These are phyloP conservation scores for Anoplius nigerrimus DNA, from an alignment of 2,888 invertebrate genomes.

Conservation along the genomic window DNA sequence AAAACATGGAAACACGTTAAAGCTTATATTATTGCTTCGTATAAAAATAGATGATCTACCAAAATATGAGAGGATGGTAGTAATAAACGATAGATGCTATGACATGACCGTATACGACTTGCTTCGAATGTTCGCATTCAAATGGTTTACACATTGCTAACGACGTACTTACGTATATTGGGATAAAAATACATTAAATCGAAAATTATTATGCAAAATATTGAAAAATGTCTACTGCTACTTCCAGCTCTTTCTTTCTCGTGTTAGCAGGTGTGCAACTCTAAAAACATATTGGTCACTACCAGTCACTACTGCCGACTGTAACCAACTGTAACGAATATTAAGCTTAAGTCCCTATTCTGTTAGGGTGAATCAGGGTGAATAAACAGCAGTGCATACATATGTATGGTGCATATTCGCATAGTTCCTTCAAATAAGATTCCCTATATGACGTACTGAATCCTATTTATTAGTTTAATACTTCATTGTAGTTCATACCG, in stretches of 20 bases:
- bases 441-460: no score
- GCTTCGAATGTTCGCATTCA: neutral
- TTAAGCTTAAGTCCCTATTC: no score
- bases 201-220: slow-evolving; percentile 55
- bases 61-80: neutral
- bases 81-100: neutral
- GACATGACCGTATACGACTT: neutral
- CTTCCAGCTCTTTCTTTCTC: slow-evolving; percentile 54
- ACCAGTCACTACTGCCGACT: neutral
- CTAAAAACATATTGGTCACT: slow-evolving; percentile 25
- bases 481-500: no score
- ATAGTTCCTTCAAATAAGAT: no score
- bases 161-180: slow-evolving; percentile 40
- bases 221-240: slow-evolving; percentile 60
- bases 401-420: no score
- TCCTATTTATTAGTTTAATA: no score
- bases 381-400: no score
- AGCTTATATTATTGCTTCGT: neutral
- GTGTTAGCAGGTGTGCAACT: slow-evolving; percentile 36
- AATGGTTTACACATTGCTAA: neutral
- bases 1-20: neutral
- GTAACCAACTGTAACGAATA: no score
- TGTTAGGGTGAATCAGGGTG: no score
- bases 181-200: slow-evolving; percentile 44
- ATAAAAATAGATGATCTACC: slow-evolving; percentile 5